Evolutionary conservation across 37 sponge, comb jelly and placozoan genomes (phyloP), one percentile per base, ranked within the genome.

Genomic region (Crambe crambe): DNA sequence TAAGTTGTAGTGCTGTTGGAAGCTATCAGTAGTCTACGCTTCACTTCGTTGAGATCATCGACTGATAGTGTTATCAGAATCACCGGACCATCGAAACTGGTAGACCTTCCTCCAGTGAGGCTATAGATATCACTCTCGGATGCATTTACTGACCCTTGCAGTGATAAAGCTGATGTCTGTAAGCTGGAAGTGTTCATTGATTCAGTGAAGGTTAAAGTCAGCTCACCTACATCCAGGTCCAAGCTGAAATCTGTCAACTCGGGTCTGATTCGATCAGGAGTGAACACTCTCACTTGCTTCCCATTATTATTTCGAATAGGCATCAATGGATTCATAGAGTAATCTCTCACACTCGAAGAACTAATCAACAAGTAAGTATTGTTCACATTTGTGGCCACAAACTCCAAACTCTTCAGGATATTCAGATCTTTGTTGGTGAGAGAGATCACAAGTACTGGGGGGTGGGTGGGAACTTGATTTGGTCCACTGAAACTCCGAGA

Each of bases 351-450:
- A 41, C 86, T 56, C 42, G 23, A 64, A 1, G 62, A 27, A 18
- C 71, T 73, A 17, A 96, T 82, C 39, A 81, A 56, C 9, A 96
- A 73, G 83, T 82, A 92, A 10, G 96, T 96, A 82, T 92, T 56
- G n/a, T 81, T 59, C 0, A 32, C 27, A 36, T 72, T 35, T 5
- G 96, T 92, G 20, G 96, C 96, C 3, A 96, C 89, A 2, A 69
- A 74, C n/a, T 89, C 82, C 65, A 96, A 63, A 68, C 93, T 96
- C 69, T 90, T 92, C 68, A 96, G 60, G 63, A 96, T 80, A 72
- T 96, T 87, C 47, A 96, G 62, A 43, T 96, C 93, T 39, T 83
- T 83, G 6, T 47, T n/a, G 10, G 82, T 77, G 58, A 96, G 80
- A 47, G 40, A 30, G 18, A 96, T 26, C 0, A 74, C 63, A 1